A percentile compares a stretch with the other conserved stretches of the same genome.
Conservation (phyloP, 2,888 invertebrate species). For the Rapana venosa region DNA sequence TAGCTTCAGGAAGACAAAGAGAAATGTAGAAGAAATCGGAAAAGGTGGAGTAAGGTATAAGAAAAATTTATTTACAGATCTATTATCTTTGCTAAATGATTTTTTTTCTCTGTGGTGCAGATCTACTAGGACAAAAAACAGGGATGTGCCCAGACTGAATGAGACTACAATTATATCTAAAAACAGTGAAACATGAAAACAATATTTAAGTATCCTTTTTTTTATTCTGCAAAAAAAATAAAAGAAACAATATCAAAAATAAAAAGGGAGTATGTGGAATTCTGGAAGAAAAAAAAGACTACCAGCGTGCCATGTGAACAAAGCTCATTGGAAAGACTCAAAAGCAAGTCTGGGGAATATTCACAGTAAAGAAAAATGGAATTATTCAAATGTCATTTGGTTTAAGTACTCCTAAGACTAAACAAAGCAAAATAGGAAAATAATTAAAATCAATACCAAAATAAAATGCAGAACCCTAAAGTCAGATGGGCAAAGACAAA, state of each 20-base stretch:
- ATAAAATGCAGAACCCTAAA: background rate
- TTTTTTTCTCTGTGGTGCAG: no score
- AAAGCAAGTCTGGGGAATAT: background rate
- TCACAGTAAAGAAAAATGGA: background rate
- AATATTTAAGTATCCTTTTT: no score
- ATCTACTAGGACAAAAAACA: background rate
- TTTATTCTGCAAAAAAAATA: background rate
- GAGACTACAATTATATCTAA: background rate
- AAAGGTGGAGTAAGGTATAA: background rate
- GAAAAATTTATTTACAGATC: background rate
- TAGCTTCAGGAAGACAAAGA: background rate
- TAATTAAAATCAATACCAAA: background rate
- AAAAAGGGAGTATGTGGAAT: constrained; percentile 1
- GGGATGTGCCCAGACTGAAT: background rate
- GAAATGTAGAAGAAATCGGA: background rate
- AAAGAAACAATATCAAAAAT: constrained; percentile 12
- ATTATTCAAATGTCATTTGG: no score
- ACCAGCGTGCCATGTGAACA: constrained; percentile 9
- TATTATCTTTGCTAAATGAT: background rate
- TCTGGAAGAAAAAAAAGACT: background rate
- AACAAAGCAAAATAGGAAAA: background rate
- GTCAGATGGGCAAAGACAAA: no score
- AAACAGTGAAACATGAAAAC: background rate
- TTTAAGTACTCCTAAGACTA: no score
- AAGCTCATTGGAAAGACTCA: background rate